Percentiles rank a stretch among this genome's conserved stretches.
These are phyloP conservation scores for Atrichornis clamosus DNA, from an alignment of 2,113 vertebrate genomes.

Conservation along the genomic window DNA sequence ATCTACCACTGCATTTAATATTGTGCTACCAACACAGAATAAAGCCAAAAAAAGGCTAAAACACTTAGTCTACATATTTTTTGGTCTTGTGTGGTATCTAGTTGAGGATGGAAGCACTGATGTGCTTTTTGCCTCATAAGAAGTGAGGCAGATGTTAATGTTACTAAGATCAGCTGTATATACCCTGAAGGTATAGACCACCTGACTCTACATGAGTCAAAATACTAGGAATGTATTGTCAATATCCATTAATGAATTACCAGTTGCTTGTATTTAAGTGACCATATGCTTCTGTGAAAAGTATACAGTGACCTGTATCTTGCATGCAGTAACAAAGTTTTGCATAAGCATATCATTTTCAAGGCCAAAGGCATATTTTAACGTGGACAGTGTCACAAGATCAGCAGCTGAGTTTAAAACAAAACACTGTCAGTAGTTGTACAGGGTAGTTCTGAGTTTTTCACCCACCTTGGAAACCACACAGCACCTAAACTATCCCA, in stretches of 20 bases:
- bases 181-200: slow-evolving; percentile 40
- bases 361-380: neutral
- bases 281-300: slow-evolving; percentile 13
- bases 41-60: neutral
- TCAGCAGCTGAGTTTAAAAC: neutral
- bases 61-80: neutral
- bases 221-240: neutral
- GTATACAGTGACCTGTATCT: neutral
- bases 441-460: neutral
- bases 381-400: neutral
- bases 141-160: slow-evolving; percentile 38
- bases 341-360: neutral
- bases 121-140: slow-evolving; percentile 45
- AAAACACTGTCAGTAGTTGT: neutral
- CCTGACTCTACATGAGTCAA: slow-evolving; percentile 49
- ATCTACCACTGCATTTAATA: neutral
- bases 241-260: slow-evolving; percentile 25
- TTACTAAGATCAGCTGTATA: slow-evolving; percentile 1
- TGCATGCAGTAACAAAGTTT: neutral
- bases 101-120: neutral
- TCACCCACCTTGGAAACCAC: neutral
- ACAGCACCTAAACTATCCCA: neutral
- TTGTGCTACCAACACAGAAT: neutral
- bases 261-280: neutral
- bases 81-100: slow-evolving; percentile 29